Percentiles rank a stretch among this genome's conserved stretches.
These are phyloP conservation scores for Nymphicus hollandicus DNA, from an alignment of 2,113 vertebrate species.

Conservation along the genomic window DNA sequence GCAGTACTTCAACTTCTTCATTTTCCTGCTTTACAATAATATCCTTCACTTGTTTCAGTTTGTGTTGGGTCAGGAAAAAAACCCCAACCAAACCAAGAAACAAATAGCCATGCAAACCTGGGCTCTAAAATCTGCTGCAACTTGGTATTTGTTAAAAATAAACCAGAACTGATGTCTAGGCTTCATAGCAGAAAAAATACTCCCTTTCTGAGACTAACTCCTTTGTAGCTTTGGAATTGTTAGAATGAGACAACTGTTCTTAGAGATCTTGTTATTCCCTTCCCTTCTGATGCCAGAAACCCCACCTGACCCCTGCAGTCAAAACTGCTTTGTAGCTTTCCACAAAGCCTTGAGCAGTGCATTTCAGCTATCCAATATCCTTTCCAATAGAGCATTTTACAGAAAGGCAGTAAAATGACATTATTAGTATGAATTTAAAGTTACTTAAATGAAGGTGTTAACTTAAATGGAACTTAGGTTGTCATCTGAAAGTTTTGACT, in stretches of 20 bases:
- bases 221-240: conserved; percentile 9
- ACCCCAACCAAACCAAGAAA: neutral
- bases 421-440: neutral
- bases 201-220: neutral
- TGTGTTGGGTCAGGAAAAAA: neutral
- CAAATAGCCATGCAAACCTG: neutral
- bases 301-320: conserved; percentile 29
- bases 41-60: neutral
- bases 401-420: neutral
- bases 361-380: neutral
- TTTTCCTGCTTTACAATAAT: neutral
- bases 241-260: conserved; percentile 25
- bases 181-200: neutral
- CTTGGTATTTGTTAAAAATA: neutral
- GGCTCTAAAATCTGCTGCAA: neutral
- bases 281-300: conserved; percentile 14
- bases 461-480: neutral
- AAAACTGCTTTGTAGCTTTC: neutral
- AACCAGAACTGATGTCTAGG: neutral
- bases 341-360: neutral
- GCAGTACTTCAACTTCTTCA: neutral
- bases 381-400: neutral
- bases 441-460: neutral
- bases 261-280: conserved; percentile 4
- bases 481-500: neutral